Conservation (phyloP, 2,113 vertebrate genomes). For the Solea senegalensis region DNA sequence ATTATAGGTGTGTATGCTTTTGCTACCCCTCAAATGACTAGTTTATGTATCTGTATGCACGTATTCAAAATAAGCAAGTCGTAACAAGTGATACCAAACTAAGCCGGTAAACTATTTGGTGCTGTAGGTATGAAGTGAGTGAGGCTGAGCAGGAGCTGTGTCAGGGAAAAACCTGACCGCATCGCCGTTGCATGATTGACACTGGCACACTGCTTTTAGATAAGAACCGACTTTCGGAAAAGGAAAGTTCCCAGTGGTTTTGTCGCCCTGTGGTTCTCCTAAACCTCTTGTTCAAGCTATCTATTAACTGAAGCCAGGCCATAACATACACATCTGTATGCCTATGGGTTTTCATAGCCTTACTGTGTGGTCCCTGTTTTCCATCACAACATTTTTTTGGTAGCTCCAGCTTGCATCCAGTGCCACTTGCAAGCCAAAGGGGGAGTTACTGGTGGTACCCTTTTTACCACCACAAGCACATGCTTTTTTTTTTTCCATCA, state of each 20-base stretch:
- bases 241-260: constrained; percentile 29
- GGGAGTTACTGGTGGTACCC: constrained; percentile 42
- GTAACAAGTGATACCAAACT: background rate
- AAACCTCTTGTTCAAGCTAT: constrained; percentile 47
- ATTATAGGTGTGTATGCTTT: background rate
- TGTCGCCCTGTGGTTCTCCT: constrained; percentile 28
- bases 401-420: constrained; percentile 59
- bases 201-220: background rate
- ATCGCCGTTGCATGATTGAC: background rate
- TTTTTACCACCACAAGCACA: constrained; percentile 46
- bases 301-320: constrained; percentile 54
- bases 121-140: constrained; percentile 19
- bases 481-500: constrained; percentile 37
- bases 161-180: background rate
- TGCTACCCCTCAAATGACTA: background rate
- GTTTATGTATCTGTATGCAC: too few species aligned
- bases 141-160: background rate
- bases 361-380: constrained; percentile 71
- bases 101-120: constrained; percentile 38
- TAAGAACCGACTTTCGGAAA: constrained; percentile 20
- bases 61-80: too few species aligned
- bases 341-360: constrained; percentile 46
- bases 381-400: constrained; percentile 73
- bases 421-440: constrained; percentile 49
- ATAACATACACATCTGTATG: constrained; percentile 39